Conservation (phyloP, 2,113 vertebrate species). For the Actenoides hombroni region DNA sequence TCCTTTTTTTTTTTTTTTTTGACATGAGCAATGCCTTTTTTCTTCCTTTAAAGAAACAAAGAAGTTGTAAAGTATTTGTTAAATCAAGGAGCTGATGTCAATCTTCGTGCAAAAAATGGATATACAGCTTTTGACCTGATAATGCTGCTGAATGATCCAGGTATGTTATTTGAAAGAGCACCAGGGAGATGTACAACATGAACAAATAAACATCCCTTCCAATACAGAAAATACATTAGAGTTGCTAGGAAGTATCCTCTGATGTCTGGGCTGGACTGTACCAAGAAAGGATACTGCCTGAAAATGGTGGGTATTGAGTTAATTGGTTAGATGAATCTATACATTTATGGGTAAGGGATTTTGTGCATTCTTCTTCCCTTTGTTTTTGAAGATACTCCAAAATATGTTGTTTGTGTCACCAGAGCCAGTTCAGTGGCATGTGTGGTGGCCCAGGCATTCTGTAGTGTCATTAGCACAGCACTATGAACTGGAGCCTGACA, state of each 20-base stretch:
- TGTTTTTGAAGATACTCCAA: not conserved
- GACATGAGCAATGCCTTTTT: not conserved
- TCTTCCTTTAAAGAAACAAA: constrained; percentile 84
- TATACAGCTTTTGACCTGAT: constrained; percentile 97
- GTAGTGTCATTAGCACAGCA: not conserved
- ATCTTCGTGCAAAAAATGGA: constrained; percentile 93
- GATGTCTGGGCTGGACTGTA: not conserved
- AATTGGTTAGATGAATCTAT: not conserved
- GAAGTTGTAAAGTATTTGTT: constrained; percentile 93
- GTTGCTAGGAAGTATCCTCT: not conserved
- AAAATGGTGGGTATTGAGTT: not conserved
- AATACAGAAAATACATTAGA: not conserved
- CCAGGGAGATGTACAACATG: not conserved
- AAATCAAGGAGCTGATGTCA: constrained; percentile 91
- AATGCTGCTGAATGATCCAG: constrained; percentile 95
- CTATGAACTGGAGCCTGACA: not conserved
- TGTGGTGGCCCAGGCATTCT: not conserved
- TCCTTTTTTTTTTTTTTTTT: not conserved
- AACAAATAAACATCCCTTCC: not conserved
- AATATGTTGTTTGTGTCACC: not conserved
- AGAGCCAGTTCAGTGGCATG: not conserved
- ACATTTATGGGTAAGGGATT: not conserved
- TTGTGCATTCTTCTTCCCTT: not conserved
- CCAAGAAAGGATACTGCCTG: not conserved
- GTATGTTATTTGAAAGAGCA: constrained; percentile 66